Evolutionary conservation across 2,113 vertebrate species (phyloP).

Genomic region (Stomatorhinus ivindoensis): DNA sequence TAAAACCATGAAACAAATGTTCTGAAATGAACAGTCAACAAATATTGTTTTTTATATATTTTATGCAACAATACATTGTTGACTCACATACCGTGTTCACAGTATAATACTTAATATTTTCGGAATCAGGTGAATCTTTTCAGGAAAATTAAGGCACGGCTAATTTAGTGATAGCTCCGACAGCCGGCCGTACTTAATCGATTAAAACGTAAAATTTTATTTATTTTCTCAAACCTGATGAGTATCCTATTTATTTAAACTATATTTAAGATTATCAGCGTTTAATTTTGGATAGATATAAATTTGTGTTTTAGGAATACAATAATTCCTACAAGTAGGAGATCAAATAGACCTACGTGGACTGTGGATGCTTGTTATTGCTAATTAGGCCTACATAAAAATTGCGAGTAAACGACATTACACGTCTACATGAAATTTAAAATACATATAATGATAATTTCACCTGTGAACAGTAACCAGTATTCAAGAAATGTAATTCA

Average conservation of each 20-base stretch:
- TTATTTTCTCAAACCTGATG: neutral
- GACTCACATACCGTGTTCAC: neutral
- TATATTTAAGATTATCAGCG: neutral
- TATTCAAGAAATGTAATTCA: neutral
- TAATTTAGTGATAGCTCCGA: neutral
- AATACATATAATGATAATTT: neutral
- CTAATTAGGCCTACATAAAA: neutral
- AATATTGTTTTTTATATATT: slow-evolving; percentile 2
- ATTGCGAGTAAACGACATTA: neutral
- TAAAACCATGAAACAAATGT: slow-evolving; percentile 33
- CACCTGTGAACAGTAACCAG: neutral
- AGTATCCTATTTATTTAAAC: neutral
- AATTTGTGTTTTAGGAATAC: neutral
- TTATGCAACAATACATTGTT: neutral
- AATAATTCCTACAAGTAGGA: neutral
- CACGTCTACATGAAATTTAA: neutral
- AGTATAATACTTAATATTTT: neutral
- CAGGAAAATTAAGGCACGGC: neutral
- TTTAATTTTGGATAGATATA: neutral
- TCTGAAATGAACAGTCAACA: neutral
- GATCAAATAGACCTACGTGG: neutral
- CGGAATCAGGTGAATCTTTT: neutral
- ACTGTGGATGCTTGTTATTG: neutral
- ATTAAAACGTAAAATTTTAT: neutral
- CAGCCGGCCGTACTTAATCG: neutral